phyloP scores from a whole-genome alignment of 2,888 invertebrate species.

The Pherbina coryleti region DNA sequence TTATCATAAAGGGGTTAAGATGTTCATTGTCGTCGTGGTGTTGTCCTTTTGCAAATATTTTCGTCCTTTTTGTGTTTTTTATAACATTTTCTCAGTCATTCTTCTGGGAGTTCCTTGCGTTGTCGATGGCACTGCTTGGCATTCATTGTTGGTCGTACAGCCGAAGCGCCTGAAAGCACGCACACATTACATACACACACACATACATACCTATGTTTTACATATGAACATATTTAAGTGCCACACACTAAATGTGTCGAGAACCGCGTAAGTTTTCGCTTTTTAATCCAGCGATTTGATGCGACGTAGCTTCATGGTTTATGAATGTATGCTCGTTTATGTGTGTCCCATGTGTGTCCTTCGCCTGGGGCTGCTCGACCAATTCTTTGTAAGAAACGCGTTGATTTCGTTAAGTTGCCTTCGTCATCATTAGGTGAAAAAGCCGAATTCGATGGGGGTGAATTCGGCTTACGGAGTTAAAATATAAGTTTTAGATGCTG shows the following conservation, averaged over 20 bases:
- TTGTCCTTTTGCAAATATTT: conserved; percentile 60
- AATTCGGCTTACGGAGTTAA: not conserved
- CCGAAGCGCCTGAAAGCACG: not conserved
- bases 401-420: conserved; percentile 42
- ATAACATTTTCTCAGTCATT: not conserved
- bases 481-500: not conserved
- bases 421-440: conserved; percentile 30
- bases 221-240: not conserved
- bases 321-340: conserved; percentile 55
- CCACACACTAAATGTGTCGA: conserved; percentile 48
- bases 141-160: not conserved
- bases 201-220: conserved; percentile 14
- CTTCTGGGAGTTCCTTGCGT: conserved; percentile 8
- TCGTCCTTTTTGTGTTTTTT: conserved; percentile 35
- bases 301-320: conserved; percentile 11
- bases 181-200: not conserved
- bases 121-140: not conserved
- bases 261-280: conserved; percentile 60
- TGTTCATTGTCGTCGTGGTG: conserved; percentile 62
- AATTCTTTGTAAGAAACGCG: conserved; percentile 28
- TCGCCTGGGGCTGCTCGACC: conserved; percentile 55
- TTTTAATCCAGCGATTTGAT: conserved; percentile 16
- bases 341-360: conserved; percentile 59
- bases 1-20: conserved; percentile 66
- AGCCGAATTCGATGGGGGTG: conserved; percentile 24